phyloP scores from a whole-genome alignment of 1,140 invertebrate species.

The Halictus rubicundus region DNA sequence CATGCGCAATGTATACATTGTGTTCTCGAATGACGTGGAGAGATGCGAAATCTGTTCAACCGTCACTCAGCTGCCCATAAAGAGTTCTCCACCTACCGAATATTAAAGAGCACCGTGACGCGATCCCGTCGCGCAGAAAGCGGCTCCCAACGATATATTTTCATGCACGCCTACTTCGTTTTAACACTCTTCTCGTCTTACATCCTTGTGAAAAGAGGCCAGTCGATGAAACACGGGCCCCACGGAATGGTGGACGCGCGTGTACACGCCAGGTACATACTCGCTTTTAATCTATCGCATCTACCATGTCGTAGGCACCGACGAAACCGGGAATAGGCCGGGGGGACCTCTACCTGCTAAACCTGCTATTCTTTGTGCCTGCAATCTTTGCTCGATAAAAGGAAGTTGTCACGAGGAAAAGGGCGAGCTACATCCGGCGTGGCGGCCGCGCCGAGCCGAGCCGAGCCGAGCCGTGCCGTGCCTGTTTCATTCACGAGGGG shows the following conservation, averaged over 20 bases:
- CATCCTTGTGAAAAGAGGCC: constrained; percentile 28
- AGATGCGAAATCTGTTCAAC: constrained; percentile 36
- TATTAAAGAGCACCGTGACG: constrained; percentile 26
- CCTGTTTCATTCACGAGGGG: no score
- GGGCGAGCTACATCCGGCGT: constrained; percentile 36
- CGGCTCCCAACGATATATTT: constrained; percentile 55
- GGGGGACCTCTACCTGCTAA: constrained; percentile 32
- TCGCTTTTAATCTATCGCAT: constrained; percentile 11
- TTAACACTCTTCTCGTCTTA: constrained; percentile 48
- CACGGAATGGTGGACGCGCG: neutral
- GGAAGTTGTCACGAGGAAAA: constrained; percentile 18
- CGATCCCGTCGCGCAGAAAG: neutral
- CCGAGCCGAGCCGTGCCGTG: neutral
- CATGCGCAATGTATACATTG: constrained; percentile 2
- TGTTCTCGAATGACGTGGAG: neutral
- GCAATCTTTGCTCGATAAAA: constrained; percentile 8
- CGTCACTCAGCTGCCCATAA: constrained; percentile 31
- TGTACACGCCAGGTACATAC: neutral
- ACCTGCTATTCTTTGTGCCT: constrained; percentile 35
- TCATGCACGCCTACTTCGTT: constrained; percentile 63
- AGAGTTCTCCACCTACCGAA: constrained; percentile 36
- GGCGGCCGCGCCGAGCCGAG: neutral
- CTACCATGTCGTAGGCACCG: neutral
- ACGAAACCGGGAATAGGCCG: constrained; percentile 14
- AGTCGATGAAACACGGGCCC: constrained; percentile 13